Base-by-base conservation (phyloP, 2,113 vertebrate genomes). In the Peromyscus californicus region DNA sequence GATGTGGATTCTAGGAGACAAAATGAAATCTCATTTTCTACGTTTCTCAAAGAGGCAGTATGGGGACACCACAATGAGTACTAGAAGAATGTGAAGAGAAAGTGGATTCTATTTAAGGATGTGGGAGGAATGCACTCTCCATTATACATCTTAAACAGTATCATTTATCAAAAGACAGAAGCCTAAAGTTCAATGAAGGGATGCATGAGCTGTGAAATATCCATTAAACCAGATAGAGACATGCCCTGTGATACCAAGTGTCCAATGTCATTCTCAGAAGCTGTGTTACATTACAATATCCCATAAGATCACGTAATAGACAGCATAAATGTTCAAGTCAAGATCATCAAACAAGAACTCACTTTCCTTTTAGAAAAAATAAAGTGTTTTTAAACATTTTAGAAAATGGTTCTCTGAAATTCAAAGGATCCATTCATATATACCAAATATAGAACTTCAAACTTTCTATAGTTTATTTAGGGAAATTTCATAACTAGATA, bases 341-440 rank as follows among this genome's bases (percentile, higher is more conserved):
- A 83, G 48, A 61, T 78, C 88, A 89, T 45, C n/a, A 83, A 74
- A 78, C 1, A 76, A 21, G 70, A 76, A 88, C 11, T 31, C 36
- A 61, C 31, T 57, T 54, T 8, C 2, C n/a, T 91, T 74, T 70
- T 51, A 76, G 19, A 19, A 45, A 80, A 92, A 72, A 74, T 22
- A 74, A 72, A 11, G 9, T 91, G 69, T 82, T 97, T 90, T 84
- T 69, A 39, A 4, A 88, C 3, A 91, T 93, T 67, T 51, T 89
- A 16, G 29, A 39, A 22, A 67, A 78, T 42, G 29, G 1, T 80
- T n/a, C 79, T 36, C 31, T 42, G 61, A 85, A 91, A 78, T 59
- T 54, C 82, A 82, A 31, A 92, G 11, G 26, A 90, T 72, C n/a
- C 24, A 75, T 82, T 80, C 72, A 48, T 7, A 75, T 19, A 61